A percentile compares a stretch with the other conserved stretches of the same genome.
Conservation (phyloP, 2,888 invertebrate species). For the Nephrotoma flavescens region DNA sequence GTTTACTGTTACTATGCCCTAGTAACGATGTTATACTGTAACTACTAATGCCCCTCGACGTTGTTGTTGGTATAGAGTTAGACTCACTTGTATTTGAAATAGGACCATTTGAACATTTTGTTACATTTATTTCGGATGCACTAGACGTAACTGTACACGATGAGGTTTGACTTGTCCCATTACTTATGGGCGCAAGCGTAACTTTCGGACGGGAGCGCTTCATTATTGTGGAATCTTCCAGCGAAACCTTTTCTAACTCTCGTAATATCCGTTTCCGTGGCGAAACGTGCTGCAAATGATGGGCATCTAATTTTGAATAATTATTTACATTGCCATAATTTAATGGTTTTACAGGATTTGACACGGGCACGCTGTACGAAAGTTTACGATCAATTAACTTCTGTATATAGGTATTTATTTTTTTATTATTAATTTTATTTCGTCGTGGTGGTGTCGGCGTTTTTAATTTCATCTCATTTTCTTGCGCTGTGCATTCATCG, state of each 20-base stretch:
- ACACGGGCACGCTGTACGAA: background rate
- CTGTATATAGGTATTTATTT: slow-evolving; percentile 28
- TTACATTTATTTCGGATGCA: background rate
- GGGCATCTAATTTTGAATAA: slow-evolving; percentile 8
- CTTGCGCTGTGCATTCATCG: background rate
- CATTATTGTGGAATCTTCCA: slow-evolving; percentile 45
- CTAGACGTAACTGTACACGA: background rate
- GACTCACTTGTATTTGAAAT: slow-evolving; percentile 15
- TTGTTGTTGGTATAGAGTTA: slow-evolving; percentile 2
- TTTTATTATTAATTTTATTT: slow-evolving; percentile 1
- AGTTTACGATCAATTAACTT: slow-evolving; percentile 27
- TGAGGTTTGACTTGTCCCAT: slow-evolving; percentile 16
- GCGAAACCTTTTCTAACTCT: slow-evolving; percentile 62
- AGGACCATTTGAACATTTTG: slow-evolving; percentile 12
- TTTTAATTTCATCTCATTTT: slow-evolving; percentile 7
- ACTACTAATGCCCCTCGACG: slow-evolving; percentile 44
- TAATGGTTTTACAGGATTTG: background rate
- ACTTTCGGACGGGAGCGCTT: slow-evolving; percentile 42
- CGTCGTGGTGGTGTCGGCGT: background rate
- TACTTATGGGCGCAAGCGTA: slow-evolving; percentile 19
- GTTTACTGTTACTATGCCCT: slow-evolving; percentile 27
- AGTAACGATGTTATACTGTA: slow-evolving; percentile 77
- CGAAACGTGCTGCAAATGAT: slow-evolving; percentile 43
- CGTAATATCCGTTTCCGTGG: slow-evolving; percentile 70
- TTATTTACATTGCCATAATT: slow-evolving; percentile 1